Evolutionary conservation across 2,113 vertebrate genomes (phyloP).

Genomic region (Halichoerus grypus): DNA sequence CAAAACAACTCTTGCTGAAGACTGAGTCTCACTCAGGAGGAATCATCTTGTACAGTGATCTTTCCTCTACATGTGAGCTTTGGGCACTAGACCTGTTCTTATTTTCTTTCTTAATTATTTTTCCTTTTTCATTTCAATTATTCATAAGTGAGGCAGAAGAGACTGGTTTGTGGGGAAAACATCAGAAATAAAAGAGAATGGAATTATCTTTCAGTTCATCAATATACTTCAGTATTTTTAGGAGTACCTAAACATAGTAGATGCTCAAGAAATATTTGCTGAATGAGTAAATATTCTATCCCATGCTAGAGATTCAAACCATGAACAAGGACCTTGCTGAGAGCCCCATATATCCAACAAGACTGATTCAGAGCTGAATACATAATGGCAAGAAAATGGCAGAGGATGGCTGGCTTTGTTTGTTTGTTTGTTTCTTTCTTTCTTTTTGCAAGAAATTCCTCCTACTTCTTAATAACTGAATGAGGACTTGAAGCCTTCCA

Average conservation of each 20-base stretch:
- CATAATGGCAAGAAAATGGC: not conserved
- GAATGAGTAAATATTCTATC: not conserved
- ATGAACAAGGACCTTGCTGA: not conserved
- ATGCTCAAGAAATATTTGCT: not conserved
- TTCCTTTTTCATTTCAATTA: constrained; percentile 39
- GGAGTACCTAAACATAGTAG: not conserved
- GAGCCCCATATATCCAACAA: not conserved
- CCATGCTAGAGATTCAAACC: not conserved
- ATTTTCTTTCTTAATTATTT: constrained; percentile 31
- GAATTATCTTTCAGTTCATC: not conserved
- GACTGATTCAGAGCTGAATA: not conserved
- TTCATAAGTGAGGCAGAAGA: not conserved
- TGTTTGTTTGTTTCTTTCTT: not conserved
- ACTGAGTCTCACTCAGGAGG: not conserved
- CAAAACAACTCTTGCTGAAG: constrained; percentile 7
- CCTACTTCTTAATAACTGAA: not conserved
- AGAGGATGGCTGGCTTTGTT: not conserved
- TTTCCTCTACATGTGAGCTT: not conserved
- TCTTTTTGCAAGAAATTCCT: not conserved
- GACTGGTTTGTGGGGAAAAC: not conserved
- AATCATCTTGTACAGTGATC: not conserved
- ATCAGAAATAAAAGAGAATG: not conserved
- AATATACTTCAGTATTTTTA: not conserved
- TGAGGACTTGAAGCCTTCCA: not conserved
- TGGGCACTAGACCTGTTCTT: not conserved